These are phyloP conservation scores for Lysiphlebus fabarum DNA, from an alignment of 1,140 invertebrate genomes.

Conservation along the genomic window DNA sequence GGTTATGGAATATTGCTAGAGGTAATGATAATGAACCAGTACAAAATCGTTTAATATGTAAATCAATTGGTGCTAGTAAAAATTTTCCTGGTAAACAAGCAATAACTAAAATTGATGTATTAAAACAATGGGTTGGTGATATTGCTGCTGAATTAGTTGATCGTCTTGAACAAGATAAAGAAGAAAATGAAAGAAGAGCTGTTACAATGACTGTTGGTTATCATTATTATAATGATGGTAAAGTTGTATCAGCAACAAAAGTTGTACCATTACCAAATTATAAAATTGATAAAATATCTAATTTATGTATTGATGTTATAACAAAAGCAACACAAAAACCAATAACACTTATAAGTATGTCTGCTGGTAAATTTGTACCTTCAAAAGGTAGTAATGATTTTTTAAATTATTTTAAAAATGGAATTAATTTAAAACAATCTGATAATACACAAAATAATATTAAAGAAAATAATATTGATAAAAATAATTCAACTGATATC, in stretches of 20 bases:
- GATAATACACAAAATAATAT: not conserved
- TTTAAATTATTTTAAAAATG: slow-evolving; percentile 59
- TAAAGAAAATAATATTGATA: not conserved
- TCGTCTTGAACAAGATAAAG: slow-evolving; percentile 76
- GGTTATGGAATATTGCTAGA: slow-evolving; percentile 84
- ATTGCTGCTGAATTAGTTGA: slow-evolving; percentile 80
- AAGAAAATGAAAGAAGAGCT: slow-evolving; percentile 67
- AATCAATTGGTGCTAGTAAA: slow-evolving; percentile 95
- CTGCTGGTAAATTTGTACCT: slow-evolving; percentile 76
- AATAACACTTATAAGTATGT: slow-evolving; percentile 71
- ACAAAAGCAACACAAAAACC: slow-evolving; percentile 58
- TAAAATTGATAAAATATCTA: slow-evolving; percentile 60
- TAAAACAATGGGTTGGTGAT: slow-evolving; percentile 75
- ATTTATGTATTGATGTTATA: slow-evolving; percentile 62
- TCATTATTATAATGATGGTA: slow-evolving; percentile 59
- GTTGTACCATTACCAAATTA: slow-evolving; percentile 58
- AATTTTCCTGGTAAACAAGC: slow-evolving; percentile 84
- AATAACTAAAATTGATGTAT: slow-evolving; percentile 64
- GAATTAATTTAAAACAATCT: slow-evolving; percentile 5
- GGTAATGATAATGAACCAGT: slow-evolving; percentile 89
- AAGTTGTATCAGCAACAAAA: slow-evolving; percentile 61
- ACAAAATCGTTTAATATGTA: slow-evolving; percentile 75
- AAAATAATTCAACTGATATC: not conserved
- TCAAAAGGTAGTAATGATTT: slow-evolving; percentile 61
- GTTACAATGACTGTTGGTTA: slow-evolving; percentile 65